A percentile compares a stretch with the other conserved stretches of the same genome.
These are phyloP conservation scores for Chrysolina oricalcia DNA, from an alignment of 2,888 invertebrate genomes.

Conservation along the genomic window DNA sequence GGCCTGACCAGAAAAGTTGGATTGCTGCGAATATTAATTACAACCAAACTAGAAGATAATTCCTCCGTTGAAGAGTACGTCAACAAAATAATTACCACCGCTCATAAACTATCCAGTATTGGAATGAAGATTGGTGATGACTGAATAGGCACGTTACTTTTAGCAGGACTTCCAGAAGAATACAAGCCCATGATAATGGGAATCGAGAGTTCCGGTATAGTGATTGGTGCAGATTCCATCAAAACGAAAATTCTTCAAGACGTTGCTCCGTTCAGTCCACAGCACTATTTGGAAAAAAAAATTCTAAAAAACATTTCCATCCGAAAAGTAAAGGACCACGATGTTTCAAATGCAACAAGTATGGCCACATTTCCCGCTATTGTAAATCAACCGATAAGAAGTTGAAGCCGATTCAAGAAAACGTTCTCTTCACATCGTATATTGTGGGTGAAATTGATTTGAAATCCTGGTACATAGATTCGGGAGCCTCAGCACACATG, in stretches of 20 bases:
- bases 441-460: not conserved
- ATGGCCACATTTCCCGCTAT: not conserved
- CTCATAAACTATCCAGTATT: constrained; percentile 9
- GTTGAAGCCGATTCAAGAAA: too few relatives aligned
- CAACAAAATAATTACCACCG: not conserved
- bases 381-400: too few relatives aligned
- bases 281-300: constrained; percentile 3
- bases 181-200: too few relatives aligned
- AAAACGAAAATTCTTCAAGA: constrained; percentile 1
- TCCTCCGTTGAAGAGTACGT: too few relatives aligned
- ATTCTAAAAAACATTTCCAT: not conserved
- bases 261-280: constrained; percentile 3
- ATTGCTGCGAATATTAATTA: too few relatives aligned
- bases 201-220: constrained; percentile 1
- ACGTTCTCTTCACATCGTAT: too few relatives aligned
- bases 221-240: not conserved
- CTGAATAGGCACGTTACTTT: not conserved
- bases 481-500: not conserved
- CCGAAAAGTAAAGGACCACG: not conserved
- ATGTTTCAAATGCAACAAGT: not conserved
- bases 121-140: not conserved
- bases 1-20: too few relatives aligned
- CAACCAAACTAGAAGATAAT: too few relatives aligned
- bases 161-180: not conserved
- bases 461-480: not conserved